Percentiles rank a stretch among this genome's conserved stretches.
Evolutionary conservation across 2,888 invertebrate genomes (phyloP).

Genomic region (Theodoxus fluviatilis): DNA sequence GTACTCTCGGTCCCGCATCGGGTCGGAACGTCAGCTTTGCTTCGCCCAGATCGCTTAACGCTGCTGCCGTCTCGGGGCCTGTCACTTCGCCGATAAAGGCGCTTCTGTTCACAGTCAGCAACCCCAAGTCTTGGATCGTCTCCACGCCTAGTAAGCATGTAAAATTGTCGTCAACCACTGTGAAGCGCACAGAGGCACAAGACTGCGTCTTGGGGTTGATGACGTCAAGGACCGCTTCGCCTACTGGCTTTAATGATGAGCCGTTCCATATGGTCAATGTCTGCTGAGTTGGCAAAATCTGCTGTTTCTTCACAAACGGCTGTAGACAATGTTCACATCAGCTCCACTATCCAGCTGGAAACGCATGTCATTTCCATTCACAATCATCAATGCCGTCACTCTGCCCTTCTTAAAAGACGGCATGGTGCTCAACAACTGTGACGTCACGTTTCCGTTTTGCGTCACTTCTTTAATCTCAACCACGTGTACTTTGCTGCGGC

Average conservation of each 20-base stretch:
- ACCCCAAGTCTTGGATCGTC: conserved; percentile 15
- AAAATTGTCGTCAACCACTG: neutral
- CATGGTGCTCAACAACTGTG: neutral
- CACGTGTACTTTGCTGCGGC: neutral
- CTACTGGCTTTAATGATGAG: conserved; percentile 13
- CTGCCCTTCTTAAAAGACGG: neutral
- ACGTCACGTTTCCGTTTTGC: conserved; percentile 14
- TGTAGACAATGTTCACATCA: conserved; percentile 27
- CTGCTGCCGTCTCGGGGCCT: too few species aligned
- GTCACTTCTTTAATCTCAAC: neutral
- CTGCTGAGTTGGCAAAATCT: neutral
- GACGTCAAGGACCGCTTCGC: neutral
- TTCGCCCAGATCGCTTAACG: conserved; percentile 24
- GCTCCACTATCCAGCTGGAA: conserved; percentile 26
- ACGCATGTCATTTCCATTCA: conserved; percentile 16
- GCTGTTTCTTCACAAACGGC: conserved; percentile 19
- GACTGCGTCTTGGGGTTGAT: neutral
- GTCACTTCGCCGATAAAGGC: neutral
- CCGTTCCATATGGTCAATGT: conserved; percentile 24
- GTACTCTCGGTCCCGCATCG: conserved; percentile 22
- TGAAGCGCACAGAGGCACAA: neutral
- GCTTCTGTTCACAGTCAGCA: conserved; percentile 3
- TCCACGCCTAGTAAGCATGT: conserved; percentile 14
- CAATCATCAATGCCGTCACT: neutral
- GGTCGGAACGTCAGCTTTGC: conserved; percentile 20